A percentile compares a stretch with the other conserved stretches of the same genome.
phyloP scores from a whole-genome alignment of 2,113 vertebrate species.

The Tragelaphus imberbis region DNA sequence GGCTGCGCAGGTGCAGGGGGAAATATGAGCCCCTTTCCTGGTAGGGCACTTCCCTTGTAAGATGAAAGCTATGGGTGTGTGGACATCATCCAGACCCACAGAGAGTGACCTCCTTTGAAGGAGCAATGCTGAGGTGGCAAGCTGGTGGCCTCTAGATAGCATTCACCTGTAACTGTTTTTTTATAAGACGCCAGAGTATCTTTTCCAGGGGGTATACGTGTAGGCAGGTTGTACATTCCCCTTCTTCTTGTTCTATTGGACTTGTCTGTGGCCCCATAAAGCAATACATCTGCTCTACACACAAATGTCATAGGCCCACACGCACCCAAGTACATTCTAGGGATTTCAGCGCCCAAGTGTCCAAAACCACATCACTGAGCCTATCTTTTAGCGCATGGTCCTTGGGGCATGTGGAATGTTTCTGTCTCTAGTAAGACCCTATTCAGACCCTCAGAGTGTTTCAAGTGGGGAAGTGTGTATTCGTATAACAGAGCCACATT shows the following conservation, averaged over 20 bases:
- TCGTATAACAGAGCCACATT: neutral
- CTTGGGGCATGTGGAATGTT: neutral
- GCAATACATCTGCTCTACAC: neutral
- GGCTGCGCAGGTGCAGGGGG: neutral
- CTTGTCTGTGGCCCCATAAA: neutral
- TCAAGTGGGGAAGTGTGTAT: neutral
- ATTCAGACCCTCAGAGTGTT: neutral
- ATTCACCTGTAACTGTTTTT: neutral
- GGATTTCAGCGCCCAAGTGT: neutral
- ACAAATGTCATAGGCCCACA: neutral
- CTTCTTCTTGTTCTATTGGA: neutral
- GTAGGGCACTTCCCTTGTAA: neutral
- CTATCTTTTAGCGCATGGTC: accelerated
- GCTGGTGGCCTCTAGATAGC: neutral
- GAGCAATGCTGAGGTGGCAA: neutral
- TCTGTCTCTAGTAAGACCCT: neutral
- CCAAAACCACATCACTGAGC: neutral
- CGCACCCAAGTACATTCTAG: neutral
- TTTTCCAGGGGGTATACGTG: neutral
- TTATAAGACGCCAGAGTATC: neutral
- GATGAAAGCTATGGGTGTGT: neutral
- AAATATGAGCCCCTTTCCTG: neutral
- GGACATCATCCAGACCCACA: neutral
- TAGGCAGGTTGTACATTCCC: neutral
- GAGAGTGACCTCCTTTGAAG: neutral